phyloP scores from a whole-genome alignment of 2,113 vertebrate species.

The Odocoileus hemionus region DNA sequence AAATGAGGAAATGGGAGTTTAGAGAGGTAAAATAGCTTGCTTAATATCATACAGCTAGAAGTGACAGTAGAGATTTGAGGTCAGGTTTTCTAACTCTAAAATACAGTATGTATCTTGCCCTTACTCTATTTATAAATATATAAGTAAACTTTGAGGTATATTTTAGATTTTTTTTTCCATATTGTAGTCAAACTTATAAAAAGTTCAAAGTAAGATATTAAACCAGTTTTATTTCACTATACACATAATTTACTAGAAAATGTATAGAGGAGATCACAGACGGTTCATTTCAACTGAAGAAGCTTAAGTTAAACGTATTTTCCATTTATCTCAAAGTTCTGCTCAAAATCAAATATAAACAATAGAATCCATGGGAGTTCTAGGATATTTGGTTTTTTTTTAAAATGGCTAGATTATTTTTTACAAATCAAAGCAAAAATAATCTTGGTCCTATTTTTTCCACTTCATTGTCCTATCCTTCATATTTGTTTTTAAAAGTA shows the following conservation, averaged over 20 bases:
- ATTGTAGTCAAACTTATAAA: neutral
- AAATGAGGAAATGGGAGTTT: neutral
- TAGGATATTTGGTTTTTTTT: neutral
- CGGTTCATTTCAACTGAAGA: neutral
- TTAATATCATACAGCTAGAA: neutral
- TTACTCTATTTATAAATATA: neutral
- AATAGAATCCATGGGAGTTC: neutral
- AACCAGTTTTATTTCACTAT: neutral
- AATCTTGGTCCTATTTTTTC: neutral
- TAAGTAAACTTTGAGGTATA: neutral
- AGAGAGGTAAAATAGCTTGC: neutral
- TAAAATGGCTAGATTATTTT: neutral
- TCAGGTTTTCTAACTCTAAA: neutral
- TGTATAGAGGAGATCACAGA: neutral
- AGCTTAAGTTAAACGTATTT: neutral
- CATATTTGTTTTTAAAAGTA: neutral
- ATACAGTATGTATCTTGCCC: neutral
- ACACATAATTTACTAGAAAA: neutral
- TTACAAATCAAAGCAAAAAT: neutral
- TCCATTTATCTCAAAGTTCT: neutral
- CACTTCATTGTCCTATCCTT: rapidly evolving
- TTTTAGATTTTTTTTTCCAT: neutral
- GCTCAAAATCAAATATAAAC: neutral
- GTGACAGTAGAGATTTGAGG: neutral
- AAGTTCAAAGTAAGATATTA: neutral